Percentiles rank a stretch among this genome's conserved stretches.
Evolutionary conservation across 2,113 vertebrate species (phyloP).

Genomic region (Chionomys nivalis): DNA sequence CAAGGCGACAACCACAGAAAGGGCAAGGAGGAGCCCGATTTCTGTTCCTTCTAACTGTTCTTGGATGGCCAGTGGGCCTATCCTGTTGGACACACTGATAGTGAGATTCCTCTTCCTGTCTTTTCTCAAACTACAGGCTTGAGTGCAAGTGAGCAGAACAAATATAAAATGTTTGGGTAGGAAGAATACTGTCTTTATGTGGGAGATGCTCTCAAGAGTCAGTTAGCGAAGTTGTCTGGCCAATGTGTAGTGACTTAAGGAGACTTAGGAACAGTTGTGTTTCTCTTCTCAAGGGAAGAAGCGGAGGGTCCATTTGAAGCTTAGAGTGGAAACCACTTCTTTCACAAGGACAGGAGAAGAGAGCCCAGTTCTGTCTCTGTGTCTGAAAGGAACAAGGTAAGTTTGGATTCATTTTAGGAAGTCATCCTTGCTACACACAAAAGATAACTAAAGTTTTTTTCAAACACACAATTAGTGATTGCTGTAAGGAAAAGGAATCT

Average conservation of each 20-base stretch:
- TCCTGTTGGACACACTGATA: background rate
- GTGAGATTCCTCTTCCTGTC: background rate
- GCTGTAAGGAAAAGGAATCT: background rate
- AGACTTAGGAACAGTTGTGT: background rate
- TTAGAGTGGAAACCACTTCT: background rate
- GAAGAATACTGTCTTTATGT: background rate
- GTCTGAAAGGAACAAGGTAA: background rate
- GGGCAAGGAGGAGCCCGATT: rapidly evolving
- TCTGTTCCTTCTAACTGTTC: background rate
- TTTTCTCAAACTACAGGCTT: background rate
- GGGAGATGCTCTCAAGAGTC: background rate
- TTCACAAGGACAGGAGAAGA: background rate
- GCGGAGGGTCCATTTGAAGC: too few species aligned
- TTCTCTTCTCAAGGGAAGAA: background rate
- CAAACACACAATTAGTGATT: background rate
- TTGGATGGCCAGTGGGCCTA: rapidly evolving
- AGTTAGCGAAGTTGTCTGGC: background rate
- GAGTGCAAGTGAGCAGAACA: background rate
- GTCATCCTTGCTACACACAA: background rate
- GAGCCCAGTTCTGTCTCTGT: background rate
- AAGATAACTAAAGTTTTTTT: background rate
- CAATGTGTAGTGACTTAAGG: background rate
- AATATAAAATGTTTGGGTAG: background rate
- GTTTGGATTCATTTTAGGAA: background rate
- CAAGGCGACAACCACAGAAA: background rate